Base-by-base conservation (phyloP, 2,797 vertebrate genomes). In the Cynodonichthys magdalenae region DNA sequence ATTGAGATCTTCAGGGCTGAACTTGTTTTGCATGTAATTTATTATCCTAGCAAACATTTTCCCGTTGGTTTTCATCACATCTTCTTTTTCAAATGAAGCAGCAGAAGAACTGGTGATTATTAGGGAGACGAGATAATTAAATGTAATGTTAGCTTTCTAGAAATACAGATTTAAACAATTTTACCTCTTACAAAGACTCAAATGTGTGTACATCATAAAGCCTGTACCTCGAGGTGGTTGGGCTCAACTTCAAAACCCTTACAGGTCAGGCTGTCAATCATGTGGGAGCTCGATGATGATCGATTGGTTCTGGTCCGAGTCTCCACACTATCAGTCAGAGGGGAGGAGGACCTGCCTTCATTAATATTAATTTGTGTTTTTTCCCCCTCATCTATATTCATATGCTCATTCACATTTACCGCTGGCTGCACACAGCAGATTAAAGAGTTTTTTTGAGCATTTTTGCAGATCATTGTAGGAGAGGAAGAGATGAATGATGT, bases 391-490 rank as follows among this genome's bases (percentile, higher is more conserved):
- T 87, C 71, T 82, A 77, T 87, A 89, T 89, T 89, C 84, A 88
- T 78, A 53, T 63, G 42, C 77, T 88, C 73, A 89, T 90, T 82
- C 79, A 87, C 89, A 90, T 89, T 90, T 85, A 89, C 87, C 70
- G 63, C 52, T 7, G 51, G 51, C 68, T 84, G 74, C 82, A 71
- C 66, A 50, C 62, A 74, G 63, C 75, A 75, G 78, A 86, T 89
- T 85, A 77, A 62, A 51, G 48, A 80, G 59, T 69, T 81, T 69
- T n/a, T 75, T 53, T 74, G 76, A 71, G 64, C 50, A 63, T 79
- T 80, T 81, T 69, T 66, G 57, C 9, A 3, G 65, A 84, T 84
- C 64, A 71, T 80, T 59, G 6, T 77, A 53, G 44, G 48, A 75
- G 74, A 70, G 63, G 70, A 66, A 52, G 55, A 69, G 31, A 44